phyloP scores from a whole-genome alignment of 1,140 invertebrate genomes.

The Drosophila lowei region DNA sequence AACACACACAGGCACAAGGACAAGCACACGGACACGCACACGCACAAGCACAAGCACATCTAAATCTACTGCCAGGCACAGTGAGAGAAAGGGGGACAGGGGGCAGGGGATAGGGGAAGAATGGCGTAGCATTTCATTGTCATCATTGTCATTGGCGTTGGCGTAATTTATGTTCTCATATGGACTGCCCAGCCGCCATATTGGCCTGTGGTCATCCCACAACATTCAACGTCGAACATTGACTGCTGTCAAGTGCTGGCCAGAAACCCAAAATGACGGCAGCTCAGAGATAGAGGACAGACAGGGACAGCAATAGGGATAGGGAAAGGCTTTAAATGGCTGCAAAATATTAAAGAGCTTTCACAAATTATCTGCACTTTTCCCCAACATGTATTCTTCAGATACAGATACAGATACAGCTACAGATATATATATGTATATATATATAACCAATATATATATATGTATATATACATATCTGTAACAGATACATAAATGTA shows the following conservation, averaged over 20 bases:
- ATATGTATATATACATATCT: no score
- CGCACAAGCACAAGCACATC: conserved; percentile 22
- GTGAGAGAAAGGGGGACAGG: conserved; percentile 5
- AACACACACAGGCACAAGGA: conserved; percentile 16
- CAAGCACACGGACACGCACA: conserved; percentile 9
- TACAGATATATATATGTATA: no score
- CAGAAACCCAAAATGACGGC: background rate
- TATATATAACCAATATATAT: no score
- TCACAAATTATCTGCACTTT: no score
- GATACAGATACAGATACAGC: no score
- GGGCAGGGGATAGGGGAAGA: background rate
- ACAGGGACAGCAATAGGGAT: background rate
- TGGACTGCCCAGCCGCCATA: conserved; percentile 35
- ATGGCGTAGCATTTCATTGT: conserved; percentile 62
- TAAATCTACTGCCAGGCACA: conserved; percentile 40
- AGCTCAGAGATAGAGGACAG: no score
- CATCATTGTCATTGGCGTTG: conserved; percentile 68
- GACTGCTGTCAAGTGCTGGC: conserved; percentile 6
- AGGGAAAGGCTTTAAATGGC: conserved; percentile 12
- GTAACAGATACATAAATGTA: no score
- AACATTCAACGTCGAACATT: background rate
- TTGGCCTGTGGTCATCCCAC: conserved; percentile 25
- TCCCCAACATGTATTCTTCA: no score
- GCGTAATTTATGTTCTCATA: conserved; percentile 61
- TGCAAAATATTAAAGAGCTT: conserved; percentile 3